A percentile compares a stretch with the other conserved stretches of the same genome.
Evolutionary conservation across 1,140 invertebrate species (phyloP).

Genomic region (Daktulosphaira vitifoliae): DNA sequence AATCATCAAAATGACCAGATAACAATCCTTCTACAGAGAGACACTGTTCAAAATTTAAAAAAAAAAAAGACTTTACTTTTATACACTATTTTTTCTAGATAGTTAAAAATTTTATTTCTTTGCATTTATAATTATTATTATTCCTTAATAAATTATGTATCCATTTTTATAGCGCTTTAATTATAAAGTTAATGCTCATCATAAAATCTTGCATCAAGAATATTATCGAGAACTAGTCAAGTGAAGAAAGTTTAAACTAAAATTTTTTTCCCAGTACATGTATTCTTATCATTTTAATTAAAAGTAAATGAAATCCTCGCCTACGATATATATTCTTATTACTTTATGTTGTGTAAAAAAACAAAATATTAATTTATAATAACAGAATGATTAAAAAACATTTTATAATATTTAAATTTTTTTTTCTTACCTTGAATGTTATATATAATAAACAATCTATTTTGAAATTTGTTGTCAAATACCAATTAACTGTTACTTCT

Average conservation of each 20-base stretch:
- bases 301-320: neutral
- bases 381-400: slow-evolving; percentile 21
- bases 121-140: slow-evolving; percentile 17
- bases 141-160: slow-evolving; percentile 24
- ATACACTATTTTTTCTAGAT: slow-evolving; percentile 19
- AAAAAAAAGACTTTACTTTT: slow-evolving; percentile 28
- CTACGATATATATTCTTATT: neutral
- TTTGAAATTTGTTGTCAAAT: too few species aligned
- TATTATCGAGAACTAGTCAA: slow-evolving; percentile 14
- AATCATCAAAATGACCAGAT: slow-evolving; percentile 24
- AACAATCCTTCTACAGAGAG: slow-evolving; percentile 4
- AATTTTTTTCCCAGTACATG: slow-evolving; percentile 11
- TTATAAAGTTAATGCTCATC: slow-evolving; percentile 13
- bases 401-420: neutral
- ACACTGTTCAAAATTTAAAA: slow-evolving; percentile 24
- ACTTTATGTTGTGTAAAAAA: slow-evolving; percentile 23
- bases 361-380: slow-evolving; percentile 6
- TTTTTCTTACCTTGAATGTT: slow-evolving; percentile 3
- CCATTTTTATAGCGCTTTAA: slow-evolving; percentile 17
- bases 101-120: slow-evolving; percentile 15
- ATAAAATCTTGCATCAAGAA: slow-evolving; percentile 3
- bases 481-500: too few species aligned
- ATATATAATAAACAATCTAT: slow-evolving; percentile 24
- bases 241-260: neutral
- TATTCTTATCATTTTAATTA: slow-evolving; percentile 2